Evolutionary conservation across 2,888 invertebrate species (phyloP).

Genomic region (Drosophila nr. perissopoda): DNA sequence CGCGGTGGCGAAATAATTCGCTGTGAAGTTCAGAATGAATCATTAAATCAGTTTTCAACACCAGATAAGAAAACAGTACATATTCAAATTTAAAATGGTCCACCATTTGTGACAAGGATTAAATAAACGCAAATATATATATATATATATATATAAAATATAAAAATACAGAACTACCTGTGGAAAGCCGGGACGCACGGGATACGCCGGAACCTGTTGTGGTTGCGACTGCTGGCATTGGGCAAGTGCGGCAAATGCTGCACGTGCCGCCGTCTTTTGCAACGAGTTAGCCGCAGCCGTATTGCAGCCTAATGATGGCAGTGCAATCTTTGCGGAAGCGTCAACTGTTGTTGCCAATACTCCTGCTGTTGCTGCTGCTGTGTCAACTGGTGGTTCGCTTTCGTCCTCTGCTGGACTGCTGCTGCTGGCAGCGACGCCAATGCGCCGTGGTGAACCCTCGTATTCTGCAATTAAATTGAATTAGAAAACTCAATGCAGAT

Average conservation of each 20-base stretch:
- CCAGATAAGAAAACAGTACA: not conserved
- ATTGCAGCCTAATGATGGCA: slow-evolving; percentile 41
- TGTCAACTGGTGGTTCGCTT: slow-evolving; percentile 57
- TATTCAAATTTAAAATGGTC: not conserved
- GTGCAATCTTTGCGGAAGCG: slow-evolving; percentile 43
- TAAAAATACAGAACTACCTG: slow-evolving; percentile 85
- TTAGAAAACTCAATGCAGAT: not conserved
- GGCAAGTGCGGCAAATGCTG: slow-evolving; percentile 57
- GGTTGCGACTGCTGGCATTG: slow-evolving; percentile 47
- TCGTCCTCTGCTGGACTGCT: slow-evolving; percentile 52
- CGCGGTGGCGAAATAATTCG: slow-evolving; percentile 83
- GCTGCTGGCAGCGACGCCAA: slow-evolving; percentile 59
- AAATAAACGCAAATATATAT: not conserved
- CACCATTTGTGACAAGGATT: not conserved
- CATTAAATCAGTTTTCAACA: not conserved
- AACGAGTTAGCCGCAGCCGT: slow-evolving; percentile 37
- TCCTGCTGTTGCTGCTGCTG: slow-evolving; percentile 18
- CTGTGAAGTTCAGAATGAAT: slow-evolving; percentile 38
- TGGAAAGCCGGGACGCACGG: slow-evolving; percentile 95
- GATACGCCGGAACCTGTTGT: slow-evolving; percentile 85
- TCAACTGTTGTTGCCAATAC: slow-evolving; percentile 5
- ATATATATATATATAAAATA: not conserved
- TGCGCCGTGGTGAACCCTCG: slow-evolving; percentile 69
- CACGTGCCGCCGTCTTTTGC: slow-evolving; percentile 64
- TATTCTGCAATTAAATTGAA: slow-evolving; percentile 46